Evolutionary conservation across 2,797 vertebrate genomes (phyloP).

Genomic region (Spinibarbus caldwelli): DNA sequence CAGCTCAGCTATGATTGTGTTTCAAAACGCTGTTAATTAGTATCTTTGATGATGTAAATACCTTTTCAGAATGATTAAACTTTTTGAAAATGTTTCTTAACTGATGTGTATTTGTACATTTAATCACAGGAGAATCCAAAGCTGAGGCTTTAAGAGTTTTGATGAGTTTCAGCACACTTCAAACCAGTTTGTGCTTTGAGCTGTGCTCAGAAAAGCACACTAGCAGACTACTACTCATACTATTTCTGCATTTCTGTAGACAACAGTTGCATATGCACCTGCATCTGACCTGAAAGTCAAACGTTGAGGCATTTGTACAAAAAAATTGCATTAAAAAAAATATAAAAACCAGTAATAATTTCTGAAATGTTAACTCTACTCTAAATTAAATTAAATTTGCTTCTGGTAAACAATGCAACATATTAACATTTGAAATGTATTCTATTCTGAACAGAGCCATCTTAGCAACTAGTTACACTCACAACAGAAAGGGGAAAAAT

Average conservation of each 20-base stretch:
- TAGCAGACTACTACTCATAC: too few species aligned
- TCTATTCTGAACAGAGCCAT: background rate
- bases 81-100: background rate
- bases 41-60: conserved; percentile 21
- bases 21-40: background rate
- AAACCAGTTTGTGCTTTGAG: background rate
- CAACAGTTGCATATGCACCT: background rate
- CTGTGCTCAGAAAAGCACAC: background rate
- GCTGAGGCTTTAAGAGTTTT: too few species aligned
- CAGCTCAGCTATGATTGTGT: background rate
- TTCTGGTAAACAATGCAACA: too few species aligned
- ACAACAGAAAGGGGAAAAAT: background rate
- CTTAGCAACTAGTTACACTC: background rate
- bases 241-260: too few species aligned
- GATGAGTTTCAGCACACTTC: too few species aligned
- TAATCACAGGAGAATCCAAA: background rate
- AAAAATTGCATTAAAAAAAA: too few species aligned
- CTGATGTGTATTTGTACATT: background rate
- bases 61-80: background rate
- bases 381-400: too few species aligned
- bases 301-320: background rate
- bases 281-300: background rate
- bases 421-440: too few species aligned
- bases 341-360: too few species aligned
- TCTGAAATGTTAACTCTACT: too few species aligned